phyloP scores from a whole-genome alignment of 2,797 vertebrate genomes.

The Pogonophryne albipinna region DNA sequence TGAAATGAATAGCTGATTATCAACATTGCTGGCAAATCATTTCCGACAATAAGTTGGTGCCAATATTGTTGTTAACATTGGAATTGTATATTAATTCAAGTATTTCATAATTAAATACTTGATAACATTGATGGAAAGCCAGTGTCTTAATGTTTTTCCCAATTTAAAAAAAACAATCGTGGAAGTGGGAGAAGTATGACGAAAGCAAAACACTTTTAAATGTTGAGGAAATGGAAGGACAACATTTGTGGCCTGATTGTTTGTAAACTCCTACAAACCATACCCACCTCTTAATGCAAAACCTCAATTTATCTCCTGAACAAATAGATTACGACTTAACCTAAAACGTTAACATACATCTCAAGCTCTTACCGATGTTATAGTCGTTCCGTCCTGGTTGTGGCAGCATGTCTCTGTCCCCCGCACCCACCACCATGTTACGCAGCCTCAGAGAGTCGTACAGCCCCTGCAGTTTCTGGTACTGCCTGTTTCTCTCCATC shows the following conservation, averaged over 20 bases:
- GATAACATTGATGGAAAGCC: background rate
- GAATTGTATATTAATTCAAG: too few relatives aligned
- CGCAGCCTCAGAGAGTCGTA: constrained; percentile 90
- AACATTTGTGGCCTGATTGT: background rate
- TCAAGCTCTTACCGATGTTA: constrained; percentile 56
- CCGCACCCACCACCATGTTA: constrained; percentile 84
- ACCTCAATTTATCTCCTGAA: background rate
- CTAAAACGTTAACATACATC: background rate
- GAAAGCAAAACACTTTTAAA: background rate
- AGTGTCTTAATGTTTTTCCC: too few relatives aligned
- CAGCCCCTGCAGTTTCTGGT: constrained; percentile 92
- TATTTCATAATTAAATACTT: background rate
- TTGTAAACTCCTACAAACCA: background rate
- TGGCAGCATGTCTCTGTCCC: constrained; percentile 57
- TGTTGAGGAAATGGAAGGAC: background rate
- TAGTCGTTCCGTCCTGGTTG: constrained; percentile 44
- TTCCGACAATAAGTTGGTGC: too few relatives aligned
- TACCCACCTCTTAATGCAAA: background rate
- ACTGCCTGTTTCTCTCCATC: constrained; percentile 92
- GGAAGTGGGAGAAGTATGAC: too few relatives aligned
- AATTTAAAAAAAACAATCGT: too few relatives aligned
- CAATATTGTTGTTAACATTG: background rate
- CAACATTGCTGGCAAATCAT: background rate
- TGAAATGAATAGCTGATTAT: background rate
- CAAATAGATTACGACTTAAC: background rate